These are phyloP conservation scores for Porites lobata DNA, from an alignment of 92 coral and sea anemone genomes.

Conservation along the genomic window DNA sequence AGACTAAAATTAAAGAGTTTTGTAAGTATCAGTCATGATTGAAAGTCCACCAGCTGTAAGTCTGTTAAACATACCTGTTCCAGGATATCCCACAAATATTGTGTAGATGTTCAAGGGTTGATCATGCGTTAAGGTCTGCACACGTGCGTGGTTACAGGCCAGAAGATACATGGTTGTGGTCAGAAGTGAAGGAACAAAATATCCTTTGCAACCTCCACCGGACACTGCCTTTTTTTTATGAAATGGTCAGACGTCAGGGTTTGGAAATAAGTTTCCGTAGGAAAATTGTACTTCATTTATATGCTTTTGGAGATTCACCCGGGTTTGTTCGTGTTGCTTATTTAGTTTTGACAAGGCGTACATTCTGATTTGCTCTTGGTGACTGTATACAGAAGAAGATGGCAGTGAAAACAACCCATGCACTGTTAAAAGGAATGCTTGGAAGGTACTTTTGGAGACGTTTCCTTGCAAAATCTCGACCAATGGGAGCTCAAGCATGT, in stretches of 20 bases:
- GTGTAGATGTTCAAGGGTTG: slow-evolving; percentile 20
- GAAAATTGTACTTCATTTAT: not conserved
- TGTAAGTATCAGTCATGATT: too few species aligned
- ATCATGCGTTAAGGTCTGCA: not conserved
- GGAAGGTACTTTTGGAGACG: not conserved
- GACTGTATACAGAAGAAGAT: not conserved
- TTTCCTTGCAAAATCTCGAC: slow-evolving; percentile 13
- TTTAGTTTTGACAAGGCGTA: slow-evolving; percentile 41
- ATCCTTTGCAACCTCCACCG: too few species aligned
- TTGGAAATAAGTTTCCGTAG: not conserved
- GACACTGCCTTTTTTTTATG: not conserved
- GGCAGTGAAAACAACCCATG: not conserved
- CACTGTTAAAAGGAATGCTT: not conserved
- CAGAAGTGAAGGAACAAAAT: too few species aligned
- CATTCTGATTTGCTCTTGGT: slow-evolving; percentile 1
- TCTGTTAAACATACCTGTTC: slow-evolving; percentile 13
- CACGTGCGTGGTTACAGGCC: too few species aligned
- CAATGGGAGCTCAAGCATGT: not conserved
- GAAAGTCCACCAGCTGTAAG: too few species aligned
- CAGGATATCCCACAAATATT: slow-evolving; percentile 24
- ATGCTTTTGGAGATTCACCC: slow-evolving; percentile 32
- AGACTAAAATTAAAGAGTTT: not conserved
- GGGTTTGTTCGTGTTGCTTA: slow-evolving; percentile 32
- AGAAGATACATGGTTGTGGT: too few species aligned
- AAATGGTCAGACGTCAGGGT: not conserved